Base-by-base conservation (phyloP, 2,113 vertebrate genomes). In the Crocuta crocuta region DNA sequence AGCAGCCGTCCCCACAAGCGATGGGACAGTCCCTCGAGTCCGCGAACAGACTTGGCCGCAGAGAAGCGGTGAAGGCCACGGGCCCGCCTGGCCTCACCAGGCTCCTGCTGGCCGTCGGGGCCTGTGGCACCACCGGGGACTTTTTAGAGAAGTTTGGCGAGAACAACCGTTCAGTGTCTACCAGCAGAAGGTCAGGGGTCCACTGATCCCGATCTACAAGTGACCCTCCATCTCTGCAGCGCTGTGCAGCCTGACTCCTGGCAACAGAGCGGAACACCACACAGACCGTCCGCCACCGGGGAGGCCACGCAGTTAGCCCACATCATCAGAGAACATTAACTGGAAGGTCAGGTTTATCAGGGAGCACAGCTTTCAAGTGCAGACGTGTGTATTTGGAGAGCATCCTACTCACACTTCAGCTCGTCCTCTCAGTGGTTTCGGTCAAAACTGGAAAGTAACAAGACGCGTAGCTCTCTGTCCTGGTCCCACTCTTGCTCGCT, bases 361-460 rank as follows among this genome's bases (percentile, higher is more conserved):
- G 68, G 74, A 88, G 15, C 85, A 81, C 12, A 66, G 96, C 94
- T 94, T 66, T 24, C 89, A 0, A 0, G 89, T 70, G 97, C 68
- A 80, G 91, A 50, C 13, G 0, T 88, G 45, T 58, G 43, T 94
- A 55, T 94, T 80, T 95, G 94, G 92, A 89, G 93, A 90, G 90
- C 96, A 87, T 88, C 96, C 82, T 95, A 65, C 39, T 63, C 92
- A 53, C 91, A 26, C 79, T 73, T 84, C 87, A 70, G 76, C 91
- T 66, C 10, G 7, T 39, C 84, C 61, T 94, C 79, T 73, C 82
- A 92, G 45, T 55, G 97, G 97, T 97, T 98, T 97, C 63, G 70
- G 68, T 97, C 98, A 98, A 95, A 99, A 99, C 99, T 99, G 99
- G 99, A 99, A 98, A 98, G 78, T 45, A 89, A 70, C 73, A 16